Percentiles rank a stretch among this genome's conserved stretches.
phyloP scores from a whole-genome alignment of 2,797 vertebrate species.

The Phaenicophaeus curvirostris region DNA sequence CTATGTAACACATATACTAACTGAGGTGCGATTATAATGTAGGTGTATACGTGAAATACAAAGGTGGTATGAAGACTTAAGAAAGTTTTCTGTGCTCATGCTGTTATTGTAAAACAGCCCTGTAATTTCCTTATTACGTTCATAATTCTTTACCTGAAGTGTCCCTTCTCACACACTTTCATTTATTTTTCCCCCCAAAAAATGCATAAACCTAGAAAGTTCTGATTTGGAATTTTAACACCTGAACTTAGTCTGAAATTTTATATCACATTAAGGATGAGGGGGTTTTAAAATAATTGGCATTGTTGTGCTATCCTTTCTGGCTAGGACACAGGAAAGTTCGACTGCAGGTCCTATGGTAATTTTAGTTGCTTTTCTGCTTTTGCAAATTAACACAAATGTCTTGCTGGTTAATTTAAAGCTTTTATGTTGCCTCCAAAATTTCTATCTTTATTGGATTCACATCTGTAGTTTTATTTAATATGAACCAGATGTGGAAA shows the following conservation, averaged over 20 bases:
- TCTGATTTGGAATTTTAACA: not conserved
- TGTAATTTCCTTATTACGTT: not conserved
- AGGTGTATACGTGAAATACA: not conserved
- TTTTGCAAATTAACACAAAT: slow-evolving; percentile 32
- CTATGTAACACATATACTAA: not conserved
- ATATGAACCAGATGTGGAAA: slow-evolving; percentile 51
- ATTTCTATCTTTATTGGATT: slow-evolving; percentile 41
- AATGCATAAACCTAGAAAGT: not conserved
- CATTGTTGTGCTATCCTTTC: not conserved
- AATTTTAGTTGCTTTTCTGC: not conserved
- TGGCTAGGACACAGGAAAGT: not conserved
- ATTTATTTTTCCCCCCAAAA: not conserved
- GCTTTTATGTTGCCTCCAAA: slow-evolving; percentile 35
- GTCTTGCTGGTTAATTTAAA: slow-evolving; percentile 26
- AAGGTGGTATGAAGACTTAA: not conserved
- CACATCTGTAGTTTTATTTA: slow-evolving; percentile 56
- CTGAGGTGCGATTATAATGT: not conserved
- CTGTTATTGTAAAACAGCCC: not conserved
- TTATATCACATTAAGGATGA: not conserved
- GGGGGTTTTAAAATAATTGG: not conserved
- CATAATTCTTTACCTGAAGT: not conserved
- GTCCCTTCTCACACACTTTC: not conserved
- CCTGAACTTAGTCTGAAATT: not conserved
- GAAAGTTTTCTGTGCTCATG: not conserved
- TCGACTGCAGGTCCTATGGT: not conserved